Evolutionary conservation across 2,113 vertebrate genomes (phyloP), one percentile per base, ranked within the genome.

Genomic region (Podilymbus podiceps): DNA sequence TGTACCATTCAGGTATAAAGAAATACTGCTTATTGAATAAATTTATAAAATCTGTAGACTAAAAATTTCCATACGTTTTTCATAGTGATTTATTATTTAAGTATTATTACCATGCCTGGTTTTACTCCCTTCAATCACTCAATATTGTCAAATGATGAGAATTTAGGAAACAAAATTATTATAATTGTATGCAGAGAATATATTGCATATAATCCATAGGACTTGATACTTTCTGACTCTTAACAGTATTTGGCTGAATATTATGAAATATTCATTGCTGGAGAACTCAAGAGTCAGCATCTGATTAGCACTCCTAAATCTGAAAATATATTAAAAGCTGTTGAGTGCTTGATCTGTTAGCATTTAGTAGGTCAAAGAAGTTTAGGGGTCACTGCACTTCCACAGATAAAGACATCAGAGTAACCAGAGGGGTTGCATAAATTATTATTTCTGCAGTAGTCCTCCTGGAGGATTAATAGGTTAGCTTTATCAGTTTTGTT

Each of bases 401-500:
- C 64, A 87, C 85, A 92, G 85, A 96, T 96, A 78, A 46, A 96
- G 92, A 92, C 62, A 80, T 94, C 69, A 93, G 63, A 95, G 53
- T 66, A 80, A 83, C 87, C 79, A 63, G 68, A 62, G 44, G 47
- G 47, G 50, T 63, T 97, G 46, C 95, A 97, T 67, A 73, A 96
- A 82, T 97, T 95, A 96, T 94, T 93, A 81, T 95, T 91, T 94
- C 66, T 97, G 42, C 58, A 83, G 79, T 97, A 94, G 91, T 52
- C 73, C 73, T 94, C 94, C 92, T 87, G 77, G 68, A 96, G 90
- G 90, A 97, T 96, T 96, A 97, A 97, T 94, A 97, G 63, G 63
- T 82, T 93, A 87, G 63, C 71, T 94, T 95, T 97, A 88, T 84
- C 19, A 0, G 88, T 87, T 97, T 96, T 97, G 95, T 95, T 94